A percentile compares a stretch with the other conserved stretches of the same genome.
Conservation (phyloP, 1,140 invertebrate species). For the Subanguina moxae region DNA sequence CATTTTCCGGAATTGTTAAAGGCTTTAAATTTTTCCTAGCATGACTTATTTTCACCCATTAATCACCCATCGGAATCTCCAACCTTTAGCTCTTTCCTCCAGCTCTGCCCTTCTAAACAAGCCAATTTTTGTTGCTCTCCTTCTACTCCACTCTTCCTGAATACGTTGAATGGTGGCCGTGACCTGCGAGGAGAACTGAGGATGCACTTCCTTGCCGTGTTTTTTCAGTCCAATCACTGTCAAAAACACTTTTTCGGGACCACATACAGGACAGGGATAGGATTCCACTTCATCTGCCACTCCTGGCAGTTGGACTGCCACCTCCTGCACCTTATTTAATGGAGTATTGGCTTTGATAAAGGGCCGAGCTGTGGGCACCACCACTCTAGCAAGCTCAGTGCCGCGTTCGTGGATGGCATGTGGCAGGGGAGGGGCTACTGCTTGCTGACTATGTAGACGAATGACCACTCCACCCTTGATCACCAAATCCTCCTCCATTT, state of each 20-base stretch:
- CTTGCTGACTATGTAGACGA: neutral
- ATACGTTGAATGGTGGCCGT: neutral
- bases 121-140: neutral
- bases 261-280: conserved; percentile 12
- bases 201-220: conserved; percentile 2
- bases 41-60: no score
- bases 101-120: no score
- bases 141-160: conserved; percentile 1
- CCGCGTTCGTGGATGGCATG: neutral
- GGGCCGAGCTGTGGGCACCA: neutral
- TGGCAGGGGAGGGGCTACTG: neutral
- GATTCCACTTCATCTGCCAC: conserved; percentile 13
- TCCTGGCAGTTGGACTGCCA: neutral
- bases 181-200: neutral
- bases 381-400: neutral
- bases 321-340: neutral
- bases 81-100: no score
- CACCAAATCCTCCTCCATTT: conserved; percentile 4
- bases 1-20: no score
- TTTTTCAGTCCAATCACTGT: neutral
- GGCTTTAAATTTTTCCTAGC: no score
- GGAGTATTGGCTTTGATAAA: neutral
- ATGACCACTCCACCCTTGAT: conserved; percentile 9
- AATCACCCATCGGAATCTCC: no score
- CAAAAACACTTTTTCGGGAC: conserved; percentile 10